These are phyloP conservation scores for Brachylomia viminalis DNA, from an alignment of 2,888 invertebrate genomes.

Conservation along the genomic window DNA sequence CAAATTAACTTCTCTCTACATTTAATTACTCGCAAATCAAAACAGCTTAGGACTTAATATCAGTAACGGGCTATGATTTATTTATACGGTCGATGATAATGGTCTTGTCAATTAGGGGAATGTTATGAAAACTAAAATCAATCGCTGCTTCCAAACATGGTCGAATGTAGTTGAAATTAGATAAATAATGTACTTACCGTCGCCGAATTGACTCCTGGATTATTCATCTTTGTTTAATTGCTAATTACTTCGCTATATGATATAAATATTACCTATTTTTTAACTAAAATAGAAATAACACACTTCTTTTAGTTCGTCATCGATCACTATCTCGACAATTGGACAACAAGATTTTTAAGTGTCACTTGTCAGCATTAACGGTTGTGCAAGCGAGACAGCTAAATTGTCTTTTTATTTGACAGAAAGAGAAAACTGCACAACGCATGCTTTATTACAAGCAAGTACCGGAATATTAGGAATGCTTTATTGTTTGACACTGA, in stretches of 20 bases:
- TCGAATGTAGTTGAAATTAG: slow-evolving; percentile 21
- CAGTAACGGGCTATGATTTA: slow-evolving; percentile 34
- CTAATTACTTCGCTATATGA: slow-evolving; percentile 12
- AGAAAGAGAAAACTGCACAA: slow-evolving; percentile 4
- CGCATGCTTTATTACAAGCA: slow-evolving; percentile 1
- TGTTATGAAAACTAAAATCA: slow-evolving; percentile 36
- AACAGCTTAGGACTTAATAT: slow-evolving; percentile 59
- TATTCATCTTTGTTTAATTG: slow-evolving; percentile 71
- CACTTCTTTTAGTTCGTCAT: slow-evolving; percentile 57
- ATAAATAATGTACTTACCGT: slow-evolving; percentile 80
- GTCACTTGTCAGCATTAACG: background rate
- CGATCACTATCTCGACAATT: slow-evolving; percentile 43
- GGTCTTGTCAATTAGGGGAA: slow-evolving; percentile 39
- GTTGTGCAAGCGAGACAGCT: slow-evolving; percentile 7
- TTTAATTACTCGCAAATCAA: slow-evolving; percentile 70
- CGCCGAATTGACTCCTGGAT: slow-evolving; percentile 86
- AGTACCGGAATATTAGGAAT: background rate
- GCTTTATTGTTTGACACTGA: slow-evolving; percentile 35
- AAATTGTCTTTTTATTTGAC: background rate
- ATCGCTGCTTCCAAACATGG: slow-evolving; percentile 40
- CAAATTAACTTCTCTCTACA: slow-evolving; percentile 46
- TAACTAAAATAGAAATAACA: slow-evolving; percentile 16
- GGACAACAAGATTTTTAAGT: slow-evolving; percentile 13
- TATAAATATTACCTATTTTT: slow-evolving; percentile 6
- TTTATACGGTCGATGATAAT: slow-evolving; percentile 44